Base-by-base conservation (phyloP, 2,888 invertebrate genomes). In the Amiota minor region DNA sequence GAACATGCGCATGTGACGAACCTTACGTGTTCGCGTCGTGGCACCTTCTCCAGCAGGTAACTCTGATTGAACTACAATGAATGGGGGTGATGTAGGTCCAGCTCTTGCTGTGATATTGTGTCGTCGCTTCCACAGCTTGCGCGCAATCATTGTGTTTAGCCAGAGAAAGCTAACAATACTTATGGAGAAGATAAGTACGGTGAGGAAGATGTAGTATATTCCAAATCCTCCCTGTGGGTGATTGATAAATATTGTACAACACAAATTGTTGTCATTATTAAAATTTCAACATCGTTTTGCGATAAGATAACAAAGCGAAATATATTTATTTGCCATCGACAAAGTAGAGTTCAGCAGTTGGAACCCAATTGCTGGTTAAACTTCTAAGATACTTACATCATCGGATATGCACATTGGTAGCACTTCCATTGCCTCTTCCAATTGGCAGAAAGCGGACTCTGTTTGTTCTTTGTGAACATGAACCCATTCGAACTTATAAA, bases 1-100 rank as follows among this genome's bases (percentile, higher is more conserved):
- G 72, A 93, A 92, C 74, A 92, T 92, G 70, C 92, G 90, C 1
- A 91, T 88, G 81, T 92, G 92, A 4, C 91, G 88, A 47, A 88
- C 84, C 72, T 89, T 87, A 50, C 89, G 87, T 14, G 78, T 75
- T 61, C 72, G 65, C n/a, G 77, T 77, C 23, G 72, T 47, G 12
- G 11, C 47, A 47, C 3, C 6, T 45, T 23, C 35, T 45, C 12
- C 46, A 10, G 59, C 35, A 11, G 49, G 47, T 4, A 55, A 16
- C 70, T 61, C 64, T 35, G 35, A 35, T 35, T 35, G 35, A 35
- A 35, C 35, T 35, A 35, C 35, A 62, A 67, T 72, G 71, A 16
- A 72, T 74, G 23, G 61, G 65, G 47, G 35, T 65, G 18, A 9
- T 59, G n/a, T 53, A 14, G 4, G 11, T 9, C 9, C 18, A 45